Evolutionary conservation across 64 coral and sea anemone genomes (phyloP).

Genomic region (Dendronephthya gigantea): DNA sequence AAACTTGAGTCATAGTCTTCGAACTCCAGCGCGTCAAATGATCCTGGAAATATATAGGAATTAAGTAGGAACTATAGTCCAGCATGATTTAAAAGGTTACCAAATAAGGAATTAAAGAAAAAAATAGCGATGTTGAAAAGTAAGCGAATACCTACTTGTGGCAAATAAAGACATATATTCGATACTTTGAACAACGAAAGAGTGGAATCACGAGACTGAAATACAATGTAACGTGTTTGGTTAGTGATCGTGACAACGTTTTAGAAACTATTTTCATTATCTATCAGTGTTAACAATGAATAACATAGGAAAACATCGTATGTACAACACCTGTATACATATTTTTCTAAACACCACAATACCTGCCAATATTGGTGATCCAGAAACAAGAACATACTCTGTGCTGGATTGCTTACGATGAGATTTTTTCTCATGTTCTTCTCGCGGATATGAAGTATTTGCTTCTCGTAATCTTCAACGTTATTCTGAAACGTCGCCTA

Average conservation of each 20-base stretch:
- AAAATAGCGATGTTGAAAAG: neutral
- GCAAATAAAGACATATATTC: constrained; percentile 80
- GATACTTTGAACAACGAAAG: constrained; percentile 58
- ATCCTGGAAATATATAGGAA: neutral
- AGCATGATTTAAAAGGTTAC: neutral
- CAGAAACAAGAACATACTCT: constrained; percentile 84
- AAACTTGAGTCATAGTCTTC: neutral
- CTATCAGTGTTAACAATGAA: no score
- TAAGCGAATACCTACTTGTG: constrained; percentile 43
- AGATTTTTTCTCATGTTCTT: constrained; percentile 51
- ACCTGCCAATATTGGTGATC: constrained; percentile 74
- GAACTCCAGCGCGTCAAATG: neutral
- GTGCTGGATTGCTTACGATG: constrained; percentile 73
- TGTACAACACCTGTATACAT: no score
- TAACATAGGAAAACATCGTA: no score
- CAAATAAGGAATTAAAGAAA: neutral
- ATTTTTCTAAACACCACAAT: neutral
- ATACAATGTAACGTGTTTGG: neutral
- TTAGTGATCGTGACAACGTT: no score
- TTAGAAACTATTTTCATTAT: no score
- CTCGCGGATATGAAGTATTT: constrained; percentile 48
- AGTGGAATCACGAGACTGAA: neutral
- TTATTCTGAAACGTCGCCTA: constrained; percentile 73
- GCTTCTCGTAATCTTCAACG: constrained; percentile 78
- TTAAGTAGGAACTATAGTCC: neutral